Conservation (phyloP, 2,888 invertebrate genomes). For the Cataglyphis albicans region DNA sequence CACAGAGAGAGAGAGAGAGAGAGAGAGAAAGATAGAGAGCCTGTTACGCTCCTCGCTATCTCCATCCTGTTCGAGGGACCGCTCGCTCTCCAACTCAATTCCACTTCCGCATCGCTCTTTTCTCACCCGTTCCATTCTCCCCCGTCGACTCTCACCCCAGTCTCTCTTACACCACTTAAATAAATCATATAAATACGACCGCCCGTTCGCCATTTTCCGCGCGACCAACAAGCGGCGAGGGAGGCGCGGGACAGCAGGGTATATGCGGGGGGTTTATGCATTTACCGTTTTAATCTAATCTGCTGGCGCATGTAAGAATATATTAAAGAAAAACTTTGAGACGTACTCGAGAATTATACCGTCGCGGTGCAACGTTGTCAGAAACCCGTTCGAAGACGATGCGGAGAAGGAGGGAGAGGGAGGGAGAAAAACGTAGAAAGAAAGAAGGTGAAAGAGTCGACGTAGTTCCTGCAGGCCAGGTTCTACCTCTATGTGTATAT, state of each 20-base stretch:
- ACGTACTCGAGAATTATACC: constrained; percentile 83
- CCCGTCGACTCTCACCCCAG: constrained; percentile 51
- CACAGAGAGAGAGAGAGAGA: not conserved
- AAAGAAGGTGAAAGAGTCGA: constrained; percentile 47
- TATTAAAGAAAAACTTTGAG: constrained; percentile 85
- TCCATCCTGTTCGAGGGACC: constrained; percentile 65
- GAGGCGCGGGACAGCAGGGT: not conserved
- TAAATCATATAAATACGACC: constrained; percentile 84
- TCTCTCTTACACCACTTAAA: constrained; percentile 74
- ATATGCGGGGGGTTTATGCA: constrained; percentile 77
- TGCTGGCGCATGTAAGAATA: constrained; percentile 85
- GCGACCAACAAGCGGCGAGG: constrained; percentile 54
- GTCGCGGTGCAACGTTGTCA: constrained; percentile 64
- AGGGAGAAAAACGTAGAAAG: not conserved
- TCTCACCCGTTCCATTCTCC: constrained; percentile 20
- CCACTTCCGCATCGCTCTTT: constrained; percentile 37
- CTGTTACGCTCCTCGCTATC: constrained; percentile 61
- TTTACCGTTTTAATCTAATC: constrained; percentile 85
- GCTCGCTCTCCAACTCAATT: constrained; percentile 59
- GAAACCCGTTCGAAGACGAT: constrained; percentile 46
- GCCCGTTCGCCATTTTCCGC: constrained; percentile 70
- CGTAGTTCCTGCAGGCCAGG: constrained; percentile 62
- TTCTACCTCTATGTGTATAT: constrained; percentile 30
- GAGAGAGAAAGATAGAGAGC: not conserved
- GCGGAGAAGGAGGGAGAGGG: not conserved